These are phyloP conservation scores for Acanthopagrus latus DNA, from an alignment of 2,797 vertebrate genomes.

Conservation along the genomic window DNA sequence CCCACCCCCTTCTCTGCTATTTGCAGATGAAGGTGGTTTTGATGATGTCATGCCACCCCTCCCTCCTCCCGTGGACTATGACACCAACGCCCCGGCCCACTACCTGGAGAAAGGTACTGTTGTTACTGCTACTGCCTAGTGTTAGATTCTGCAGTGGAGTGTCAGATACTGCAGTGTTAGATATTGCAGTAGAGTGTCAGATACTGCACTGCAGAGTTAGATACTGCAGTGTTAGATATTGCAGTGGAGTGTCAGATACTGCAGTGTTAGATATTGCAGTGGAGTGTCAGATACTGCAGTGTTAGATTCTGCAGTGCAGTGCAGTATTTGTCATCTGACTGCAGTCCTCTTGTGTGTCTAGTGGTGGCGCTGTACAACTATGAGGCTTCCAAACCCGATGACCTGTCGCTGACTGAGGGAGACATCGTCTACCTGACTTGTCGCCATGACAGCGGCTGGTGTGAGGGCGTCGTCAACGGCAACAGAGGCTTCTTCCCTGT, in stretches of 20 bases:
- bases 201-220: too few species aligned
- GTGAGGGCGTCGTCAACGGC: constrained; percentile 72
- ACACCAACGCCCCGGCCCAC: constrained; percentile 53
- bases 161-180: too few species aligned
- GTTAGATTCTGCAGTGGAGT: too few species aligned
- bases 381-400: constrained; percentile 64
- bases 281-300: too few species aligned
- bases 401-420: constrained; percentile 75
- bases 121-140: too few species aligned
- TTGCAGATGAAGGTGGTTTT: constrained; percentile 55
- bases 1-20: constrained; percentile 64
- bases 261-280: too few species aligned
- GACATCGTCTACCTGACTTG: constrained; percentile 79
- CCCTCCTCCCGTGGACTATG: constrained; percentile 81
- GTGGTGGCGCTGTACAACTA: constrained; percentile 84
- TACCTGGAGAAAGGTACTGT: constrained; percentile 81
- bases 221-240: too few species aligned
- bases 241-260: too few species aligned
- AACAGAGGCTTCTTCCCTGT: constrained; percentile 81
- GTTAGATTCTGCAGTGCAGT: too few species aligned
- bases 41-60: constrained; percentile 74
- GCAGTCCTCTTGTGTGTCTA: constrained; percentile 56
- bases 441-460: constrained; percentile 83
- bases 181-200: too few species aligned
- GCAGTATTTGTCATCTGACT: constrained; percentile 8